Evolutionary conservation across 2,888 invertebrate species (phyloP).

Genomic region (Drosophila meridiana): DNA sequence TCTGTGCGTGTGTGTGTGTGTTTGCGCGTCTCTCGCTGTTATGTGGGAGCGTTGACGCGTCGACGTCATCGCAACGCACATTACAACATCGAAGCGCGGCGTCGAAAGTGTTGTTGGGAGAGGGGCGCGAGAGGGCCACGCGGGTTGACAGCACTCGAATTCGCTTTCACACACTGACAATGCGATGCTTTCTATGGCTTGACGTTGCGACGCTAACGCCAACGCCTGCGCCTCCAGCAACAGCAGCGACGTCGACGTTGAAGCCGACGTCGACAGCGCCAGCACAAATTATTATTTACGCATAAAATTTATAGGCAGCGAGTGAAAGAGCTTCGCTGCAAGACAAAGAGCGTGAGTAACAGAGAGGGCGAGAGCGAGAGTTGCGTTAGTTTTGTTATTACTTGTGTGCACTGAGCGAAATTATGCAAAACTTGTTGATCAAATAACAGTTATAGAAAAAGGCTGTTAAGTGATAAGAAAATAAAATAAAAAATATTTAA

Average conservation of each 20-base stretch:
- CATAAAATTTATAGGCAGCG: constrained; percentile 60
- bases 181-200: constrained; percentile 74
- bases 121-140: neutral
- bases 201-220: constrained; percentile 32
- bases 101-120: neutral
- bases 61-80: constrained; percentile 66
- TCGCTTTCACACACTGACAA: constrained; percentile 59
- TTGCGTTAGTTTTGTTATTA: constrained; percentile 49
- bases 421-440: neutral
- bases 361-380: constrained; percentile 29
- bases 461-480: neutral
- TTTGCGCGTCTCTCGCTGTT: constrained; percentile 48
- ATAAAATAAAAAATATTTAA: neutral
- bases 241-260: constrained; percentile 19
- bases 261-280: constrained; percentile 8
- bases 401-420: constrained; percentile 24
- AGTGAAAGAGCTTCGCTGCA: constrained; percentile 22
- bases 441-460: neutral
- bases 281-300: constrained; percentile 66
- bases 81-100: constrained; percentile 63
- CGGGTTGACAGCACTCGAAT: constrained; percentile 42
- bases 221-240: constrained; percentile 27
- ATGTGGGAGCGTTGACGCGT: constrained; percentile 69
- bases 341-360: constrained; percentile 18
- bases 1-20: constrained; percentile 5